These are phyloP conservation scores for Cyprinus carpio DNA, from an alignment of 2,113 vertebrate genomes.

Conservation along the genomic window DNA sequence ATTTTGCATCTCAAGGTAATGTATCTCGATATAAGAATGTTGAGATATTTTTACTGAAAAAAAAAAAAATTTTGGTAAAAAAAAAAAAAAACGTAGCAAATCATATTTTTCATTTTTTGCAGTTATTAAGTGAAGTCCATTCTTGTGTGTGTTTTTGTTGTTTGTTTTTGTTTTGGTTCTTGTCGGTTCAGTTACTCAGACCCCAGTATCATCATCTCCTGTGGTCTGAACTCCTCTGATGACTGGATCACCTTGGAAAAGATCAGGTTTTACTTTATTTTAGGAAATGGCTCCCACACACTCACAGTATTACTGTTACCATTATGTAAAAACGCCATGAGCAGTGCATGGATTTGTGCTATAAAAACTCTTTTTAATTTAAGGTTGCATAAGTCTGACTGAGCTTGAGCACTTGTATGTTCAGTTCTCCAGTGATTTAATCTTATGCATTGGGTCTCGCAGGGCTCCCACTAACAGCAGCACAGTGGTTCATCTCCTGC, in stretches of 20 bases:
- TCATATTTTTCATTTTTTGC: neutral
- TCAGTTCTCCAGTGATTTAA: neutral
- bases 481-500: constrained; percentile 91
- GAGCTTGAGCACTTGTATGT: neutral
- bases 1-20: too few species aligned
- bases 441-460: constrained; percentile 45
- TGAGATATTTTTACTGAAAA: too few species aligned
- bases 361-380: too few species aligned
- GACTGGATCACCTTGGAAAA: constrained; percentile 92
- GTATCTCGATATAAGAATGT: too few species aligned
- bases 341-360: too few species aligned
- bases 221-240: constrained; percentile 83
- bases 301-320: neutral
- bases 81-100: too few species aligned
- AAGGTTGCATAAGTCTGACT: too few species aligned
- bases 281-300: neutral
- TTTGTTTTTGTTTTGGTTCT: constrained; percentile 89
- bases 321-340: neutral
- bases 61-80: too few species aligned
- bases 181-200: constrained; percentile 96
- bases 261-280: constrained; percentile 81
- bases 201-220: constrained; percentile 89
- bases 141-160: constrained; percentile 9
- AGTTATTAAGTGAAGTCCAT: neutral
- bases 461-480: constrained; percentile 93